Evolutionary conservation across 2,113 vertebrate genomes (phyloP).

Genomic region (Boulengerochromis microlepis): DNA sequence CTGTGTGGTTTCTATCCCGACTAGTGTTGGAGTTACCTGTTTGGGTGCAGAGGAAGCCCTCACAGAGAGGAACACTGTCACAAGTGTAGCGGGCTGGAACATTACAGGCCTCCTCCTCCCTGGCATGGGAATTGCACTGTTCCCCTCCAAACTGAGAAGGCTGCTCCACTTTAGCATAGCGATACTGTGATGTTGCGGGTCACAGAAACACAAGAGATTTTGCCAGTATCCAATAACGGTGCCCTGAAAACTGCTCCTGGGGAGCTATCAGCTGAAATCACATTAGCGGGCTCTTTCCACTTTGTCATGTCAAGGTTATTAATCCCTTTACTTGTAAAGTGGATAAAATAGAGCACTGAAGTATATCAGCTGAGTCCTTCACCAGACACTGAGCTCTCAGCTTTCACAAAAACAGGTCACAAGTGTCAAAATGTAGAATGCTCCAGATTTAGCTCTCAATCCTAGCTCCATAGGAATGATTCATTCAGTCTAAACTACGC

Average conservation of each 20-base stretch:
- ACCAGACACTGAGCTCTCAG: background rate
- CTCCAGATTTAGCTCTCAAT: background rate
- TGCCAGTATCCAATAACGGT: background rate
- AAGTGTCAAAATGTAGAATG: background rate
- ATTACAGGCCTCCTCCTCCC: slow-evolving; percentile 76
- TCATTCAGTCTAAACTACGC: background rate
- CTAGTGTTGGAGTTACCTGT: slow-evolving; percentile 73
- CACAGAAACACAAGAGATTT: background rate
- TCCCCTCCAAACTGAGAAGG: slow-evolving; percentile 85
- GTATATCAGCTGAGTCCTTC: slow-evolving; percentile 22
- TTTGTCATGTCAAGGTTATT: slow-evolving; percentile 59
- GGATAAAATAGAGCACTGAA: slow-evolving; percentile 25
- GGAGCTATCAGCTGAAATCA: slow-evolving; percentile 33
- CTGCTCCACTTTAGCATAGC: slow-evolving; percentile 72
- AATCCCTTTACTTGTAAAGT: slow-evolving; percentile 40
- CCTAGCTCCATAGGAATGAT: background rate
- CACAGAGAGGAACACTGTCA: slow-evolving; percentile 74
- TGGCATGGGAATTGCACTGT: slow-evolving; percentile 69
- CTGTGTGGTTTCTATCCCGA: background rate
- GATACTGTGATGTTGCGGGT: slow-evolving; percentile 71
- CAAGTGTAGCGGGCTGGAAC: slow-evolving; percentile 68
- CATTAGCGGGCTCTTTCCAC: slow-evolving; percentile 48
- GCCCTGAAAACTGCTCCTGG: background rate
- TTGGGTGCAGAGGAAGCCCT: slow-evolving; percentile 80
- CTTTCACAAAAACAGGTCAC: background rate